Conservation (phyloP, 1,140 invertebrate genomes). For the Cardiocondyla obscurior region DNA sequence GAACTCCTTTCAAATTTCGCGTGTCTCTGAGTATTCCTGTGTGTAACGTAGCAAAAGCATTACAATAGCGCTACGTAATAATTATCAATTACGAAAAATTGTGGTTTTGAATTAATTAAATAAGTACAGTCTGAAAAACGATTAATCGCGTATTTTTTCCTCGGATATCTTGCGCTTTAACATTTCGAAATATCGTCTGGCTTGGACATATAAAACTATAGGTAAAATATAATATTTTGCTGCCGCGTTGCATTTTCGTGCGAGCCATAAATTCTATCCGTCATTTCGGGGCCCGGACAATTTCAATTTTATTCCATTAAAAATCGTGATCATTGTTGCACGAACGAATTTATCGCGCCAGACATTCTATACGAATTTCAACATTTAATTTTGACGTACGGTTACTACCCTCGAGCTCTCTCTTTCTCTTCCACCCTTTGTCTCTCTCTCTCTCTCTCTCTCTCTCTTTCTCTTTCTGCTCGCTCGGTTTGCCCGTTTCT, state of each 20-base stretch:
- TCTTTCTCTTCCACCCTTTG: background rate
- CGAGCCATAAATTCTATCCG: conserved; percentile 52
- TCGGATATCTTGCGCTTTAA: conserved; percentile 19
- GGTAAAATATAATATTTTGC: conserved; percentile 53
- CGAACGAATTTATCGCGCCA: conserved; percentile 56
- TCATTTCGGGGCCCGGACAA: conserved; percentile 48
- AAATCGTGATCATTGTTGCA: conserved; percentile 57
- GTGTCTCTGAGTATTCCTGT: too few species aligned
- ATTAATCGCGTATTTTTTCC: conserved; percentile 15
- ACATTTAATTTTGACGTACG: conserved; percentile 59
- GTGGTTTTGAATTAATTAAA: background rate
- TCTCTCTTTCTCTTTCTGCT: background rate
- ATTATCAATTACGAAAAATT: background rate
- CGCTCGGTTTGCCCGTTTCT: too few species aligned
- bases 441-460: conserved; percentile 1
- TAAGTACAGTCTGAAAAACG: background rate
- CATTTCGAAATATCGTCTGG: conserved; percentile 21
- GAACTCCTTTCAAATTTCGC: background rate
- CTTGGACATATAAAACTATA: background rate
- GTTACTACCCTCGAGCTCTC: conserved; percentile 39
- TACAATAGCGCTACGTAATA: background rate
- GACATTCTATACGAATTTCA: conserved; percentile 58
- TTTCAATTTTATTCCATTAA: conserved; percentile 58
- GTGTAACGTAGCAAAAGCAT: background rate
- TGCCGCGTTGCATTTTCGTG: conserved; percentile 29